phyloP scores from a whole-genome alignment of 2,888 invertebrate genomes.

The Caenorhabditis uteleia region DNA sequence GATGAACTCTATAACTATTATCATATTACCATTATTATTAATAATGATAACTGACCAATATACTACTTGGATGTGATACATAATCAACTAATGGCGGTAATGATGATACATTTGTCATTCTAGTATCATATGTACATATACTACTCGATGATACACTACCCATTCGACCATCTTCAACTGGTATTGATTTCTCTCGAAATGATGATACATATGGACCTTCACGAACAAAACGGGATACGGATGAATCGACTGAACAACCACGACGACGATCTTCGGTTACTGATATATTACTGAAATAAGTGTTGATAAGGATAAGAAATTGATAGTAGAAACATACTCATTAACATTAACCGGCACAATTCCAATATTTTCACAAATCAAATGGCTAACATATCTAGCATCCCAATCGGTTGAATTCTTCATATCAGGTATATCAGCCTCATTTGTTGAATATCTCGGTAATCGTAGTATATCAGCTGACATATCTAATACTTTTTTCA shows the following conservation, averaged over 20 bases:
- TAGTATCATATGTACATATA: constrained; percentile 38
- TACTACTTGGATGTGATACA: constrained; percentile 25
- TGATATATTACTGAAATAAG: constrained; percentile 26
- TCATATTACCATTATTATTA: neutral
- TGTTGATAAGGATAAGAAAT: constrained; percentile 3
- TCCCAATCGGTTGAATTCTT: constrained; percentile 52
- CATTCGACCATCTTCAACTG: constrained; percentile 26
- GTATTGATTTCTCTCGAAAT: constrained; percentile 53
- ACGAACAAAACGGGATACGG: constrained; percentile 42
- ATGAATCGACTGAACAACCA: constrained; percentile 46
- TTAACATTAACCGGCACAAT: constrained; percentile 25
- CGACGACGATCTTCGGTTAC: constrained; percentile 36
- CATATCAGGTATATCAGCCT: constrained; percentile 17
- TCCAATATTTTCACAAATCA: constrained; percentile 35
- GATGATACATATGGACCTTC: constrained; percentile 55
- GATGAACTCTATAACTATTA: constrained; percentile 19
- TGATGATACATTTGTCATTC: constrained; percentile 44
- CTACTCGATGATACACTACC: constrained; percentile 33
- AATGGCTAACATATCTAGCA: constrained; percentile 28
- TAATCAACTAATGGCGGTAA: constrained; percentile 34
- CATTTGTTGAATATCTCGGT: constrained; percentile 24
- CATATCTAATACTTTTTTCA: constrained; percentile 52
- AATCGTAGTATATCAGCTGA: constrained; percentile 48
- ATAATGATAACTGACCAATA: constrained; percentile 22
- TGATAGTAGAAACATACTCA: constrained; percentile 13